A percentile compares a stretch with the other conserved stretches of the same genome.
phyloP scores from a whole-genome alignment of 2,888 invertebrate species.

The Neelides folsomi region DNA sequence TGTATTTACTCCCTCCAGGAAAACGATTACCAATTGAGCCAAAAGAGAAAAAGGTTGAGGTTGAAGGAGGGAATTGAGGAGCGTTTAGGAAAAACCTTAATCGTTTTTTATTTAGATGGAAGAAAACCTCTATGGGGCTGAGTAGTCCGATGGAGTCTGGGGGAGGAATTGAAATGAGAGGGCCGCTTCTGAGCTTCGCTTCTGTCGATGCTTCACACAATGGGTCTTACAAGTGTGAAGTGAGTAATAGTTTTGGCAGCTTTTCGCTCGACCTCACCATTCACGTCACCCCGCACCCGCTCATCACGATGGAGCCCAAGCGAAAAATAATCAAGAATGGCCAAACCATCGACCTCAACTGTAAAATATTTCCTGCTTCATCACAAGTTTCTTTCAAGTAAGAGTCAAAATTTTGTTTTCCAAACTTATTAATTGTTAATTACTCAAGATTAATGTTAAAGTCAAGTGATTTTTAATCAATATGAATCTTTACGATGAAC shows the following conservation, averaged over 20 bases:
- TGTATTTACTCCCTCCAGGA: too few relatives aligned
- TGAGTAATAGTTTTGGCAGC: constrained; percentile 19
- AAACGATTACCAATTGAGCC: too few relatives aligned
- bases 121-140: neutral
- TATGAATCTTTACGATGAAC: too few relatives aligned
- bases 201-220: constrained; percentile 14
- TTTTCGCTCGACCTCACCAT: constrained; percentile 13
- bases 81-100: too few relatives aligned
- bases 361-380: constrained; percentile 14
- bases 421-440: too few relatives aligned
- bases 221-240: constrained; percentile 25
- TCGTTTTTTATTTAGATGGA: too few relatives aligned
- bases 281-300: constrained; percentile 8
- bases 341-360: constrained; percentile 21
- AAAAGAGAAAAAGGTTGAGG: too few relatives aligned
- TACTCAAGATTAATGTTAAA: too few relatives aligned
- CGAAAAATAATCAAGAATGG: constrained; percentile 15
- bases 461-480: too few relatives aligned
- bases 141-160: constrained; percentile 8
- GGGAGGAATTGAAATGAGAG: constrained; percentile 12
- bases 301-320: constrained; percentile 10
- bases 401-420: too few relatives aligned
- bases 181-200: constrained; percentile 20
- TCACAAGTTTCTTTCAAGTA: constrained; percentile 1
- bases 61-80: too few relatives aligned